phyloP scores from a whole-genome alignment of 2,888 invertebrate species.

The Synergus laeviventris region DNA sequence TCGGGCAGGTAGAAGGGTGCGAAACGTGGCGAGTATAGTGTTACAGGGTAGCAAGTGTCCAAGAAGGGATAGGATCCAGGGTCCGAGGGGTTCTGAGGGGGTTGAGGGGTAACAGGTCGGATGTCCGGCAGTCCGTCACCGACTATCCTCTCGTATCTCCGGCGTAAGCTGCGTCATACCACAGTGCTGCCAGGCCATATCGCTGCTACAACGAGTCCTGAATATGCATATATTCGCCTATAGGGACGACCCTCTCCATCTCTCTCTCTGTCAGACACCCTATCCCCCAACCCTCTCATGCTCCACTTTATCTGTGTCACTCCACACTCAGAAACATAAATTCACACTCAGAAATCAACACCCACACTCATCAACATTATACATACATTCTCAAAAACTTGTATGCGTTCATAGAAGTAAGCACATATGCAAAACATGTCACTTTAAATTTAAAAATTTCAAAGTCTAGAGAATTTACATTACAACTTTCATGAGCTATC shows the following conservation, averaged over 20 bases:
- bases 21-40: slow-evolving; percentile 58
- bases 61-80: slow-evolving; percentile 53
- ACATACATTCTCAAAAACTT: not conserved
- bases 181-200: slow-evolving; percentile 61
- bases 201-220: slow-evolving; percentile 71
- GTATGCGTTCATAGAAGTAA: too few relatives aligned
- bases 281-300: slow-evolving; percentile 33
- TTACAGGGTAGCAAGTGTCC: slow-evolving; percentile 56
- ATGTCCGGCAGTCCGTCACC: slow-evolving; percentile 75
- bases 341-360: not conserved
- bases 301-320: slow-evolving; percentile 42
- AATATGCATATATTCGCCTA: slow-evolving; percentile 72
- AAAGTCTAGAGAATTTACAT: not conserved
- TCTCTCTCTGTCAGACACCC: slow-evolving; percentile 40
- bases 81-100: slow-evolving; percentile 50
- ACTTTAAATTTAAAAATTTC: too few relatives aligned
- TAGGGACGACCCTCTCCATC: slow-evolving; percentile 38
- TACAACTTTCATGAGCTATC: not conserved
- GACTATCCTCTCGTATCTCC: slow-evolving; percentile 71
- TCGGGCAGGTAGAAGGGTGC: slow-evolving; percentile 55
- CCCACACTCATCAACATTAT: not conserved
- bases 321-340: slow-evolving; percentile 23
- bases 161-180: slow-evolving; percentile 63
- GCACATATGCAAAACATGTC: too few relatives aligned
- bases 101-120: slow-evolving; percentile 73